Evolutionary conservation across 2,797 vertebrate genomes (phyloP), one percentile per base, ranked within the genome.

Genomic region (Hybognathus amarus): DNA sequence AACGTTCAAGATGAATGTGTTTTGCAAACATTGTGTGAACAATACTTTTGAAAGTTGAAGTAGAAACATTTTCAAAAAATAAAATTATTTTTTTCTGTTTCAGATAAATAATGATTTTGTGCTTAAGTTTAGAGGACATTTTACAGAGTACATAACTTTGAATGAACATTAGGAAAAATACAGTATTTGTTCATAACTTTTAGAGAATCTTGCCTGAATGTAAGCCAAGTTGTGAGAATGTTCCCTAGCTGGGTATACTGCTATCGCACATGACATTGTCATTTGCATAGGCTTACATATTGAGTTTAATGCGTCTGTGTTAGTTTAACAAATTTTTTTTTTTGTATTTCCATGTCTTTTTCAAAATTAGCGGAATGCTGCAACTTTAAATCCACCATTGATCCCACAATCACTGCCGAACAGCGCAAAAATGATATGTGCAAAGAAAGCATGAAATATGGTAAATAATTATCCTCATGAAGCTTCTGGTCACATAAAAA

Each of bases 291-390:
- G 45, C 45, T 45, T 47, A 18, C 24, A 5, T 27, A 13, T 1
- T 47, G 10, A 61, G 54, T 64, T 45, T 45, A 79, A 81, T 15
- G 27, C 1, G 9, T 61, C 20, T 69, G 36, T 24, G 22, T 27
- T 22, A n/a, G 5, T 64, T 7, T 66, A 61, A 63, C 8, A 50
- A 5, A n/a, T n/a, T n/a, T n/a, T 33, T 61, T 22, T 61, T 2
- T 73, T 69, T 17, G 5, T 68, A 10, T 85, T 73, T 63, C 22
- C 30, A 17, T 74, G 63, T 61, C 40, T 27, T 73, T 66, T 18
- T 84, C 4, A 12, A 70, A 36, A 59, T 20, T 36, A 96, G 96
- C 92, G 52, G 95, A 96, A 85, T 96, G 96, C 79, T 90, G 95
- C 4, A 89, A 86, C 66, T 86, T 93, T 76, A 92, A 92, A 52